Percentiles rank a stretch among this genome's conserved stretches.
These are phyloP conservation scores for Aspiorhynchus laticeps DNA, from an alignment of 2,113 vertebrate species.

Conservation along the genomic window DNA sequence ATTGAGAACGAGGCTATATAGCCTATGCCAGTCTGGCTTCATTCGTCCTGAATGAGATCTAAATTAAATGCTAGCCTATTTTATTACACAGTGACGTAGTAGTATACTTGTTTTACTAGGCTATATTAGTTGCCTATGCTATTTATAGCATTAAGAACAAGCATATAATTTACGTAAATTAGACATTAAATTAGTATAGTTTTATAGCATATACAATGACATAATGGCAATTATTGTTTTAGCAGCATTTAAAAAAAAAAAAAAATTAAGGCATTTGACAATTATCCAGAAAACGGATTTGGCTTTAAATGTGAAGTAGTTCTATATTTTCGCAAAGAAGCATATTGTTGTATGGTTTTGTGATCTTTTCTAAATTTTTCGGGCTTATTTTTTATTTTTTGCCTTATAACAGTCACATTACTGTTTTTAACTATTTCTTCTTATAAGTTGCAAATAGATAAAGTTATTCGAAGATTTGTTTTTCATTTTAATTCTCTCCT, in stretches of 20 bases:
- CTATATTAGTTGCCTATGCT: not conserved
- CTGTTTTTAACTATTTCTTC: not conserved
- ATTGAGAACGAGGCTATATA: not conserved
- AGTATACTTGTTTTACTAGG: not conserved
- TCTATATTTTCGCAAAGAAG: not conserved
- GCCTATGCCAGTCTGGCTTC: not conserved
- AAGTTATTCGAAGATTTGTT: not conserved
- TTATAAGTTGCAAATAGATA: not conserved
- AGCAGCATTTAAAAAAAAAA: too few relatives aligned
- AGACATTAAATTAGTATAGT: not conserved
- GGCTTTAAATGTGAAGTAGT: not conserved
- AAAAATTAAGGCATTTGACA: not conserved
- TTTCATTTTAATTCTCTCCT: not conserved
- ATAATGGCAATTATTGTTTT: too few relatives aligned
- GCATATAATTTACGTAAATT: not conserved
- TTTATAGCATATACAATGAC: not conserved
- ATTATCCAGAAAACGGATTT: not conserved
- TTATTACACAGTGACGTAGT: not conserved
- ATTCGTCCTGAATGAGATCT: not conserved
- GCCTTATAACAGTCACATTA: too few relatives aligned
- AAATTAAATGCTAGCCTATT: not conserved
- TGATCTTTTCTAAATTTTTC: too few relatives aligned
- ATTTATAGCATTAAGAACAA: not conserved
- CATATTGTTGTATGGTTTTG: not conserved
- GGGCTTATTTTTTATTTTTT: too few relatives aligned